These are phyloP conservation scores for Acromyrmex charruanus DNA, from an alignment of 1,140 invertebrate genomes.

Conservation along the genomic window DNA sequence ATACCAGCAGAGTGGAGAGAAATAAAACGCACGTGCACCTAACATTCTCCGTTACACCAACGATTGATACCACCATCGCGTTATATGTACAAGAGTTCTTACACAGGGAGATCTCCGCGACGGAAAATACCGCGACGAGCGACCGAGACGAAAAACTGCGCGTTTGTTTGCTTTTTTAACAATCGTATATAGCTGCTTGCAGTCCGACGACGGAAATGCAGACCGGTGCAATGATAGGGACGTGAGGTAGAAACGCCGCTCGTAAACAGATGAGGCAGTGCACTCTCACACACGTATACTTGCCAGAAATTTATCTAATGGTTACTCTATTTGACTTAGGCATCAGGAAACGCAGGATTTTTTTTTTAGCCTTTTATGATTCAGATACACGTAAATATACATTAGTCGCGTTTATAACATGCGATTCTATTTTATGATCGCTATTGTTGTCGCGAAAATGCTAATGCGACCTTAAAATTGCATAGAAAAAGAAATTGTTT, in stretches of 20 bases:
- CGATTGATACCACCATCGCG: neutral
- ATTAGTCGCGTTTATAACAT: neutral
- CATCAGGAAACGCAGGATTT: conserved; percentile 15
- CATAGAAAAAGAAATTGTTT: conserved; percentile 42
- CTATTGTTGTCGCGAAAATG: conserved; percentile 11
- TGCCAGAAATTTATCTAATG: conserved; percentile 1
- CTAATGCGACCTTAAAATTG: neutral
- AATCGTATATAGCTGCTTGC: neutral
- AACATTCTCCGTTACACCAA: neutral
- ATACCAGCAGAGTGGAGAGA: conserved; percentile 6
- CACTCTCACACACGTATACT: neutral
- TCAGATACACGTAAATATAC: neutral
- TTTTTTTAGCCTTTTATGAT: conserved; percentile 25
- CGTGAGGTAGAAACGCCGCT: conserved; percentile 13
- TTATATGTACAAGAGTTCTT: conserved; percentile 30
- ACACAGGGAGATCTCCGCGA: neutral
- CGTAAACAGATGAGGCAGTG: neutral
- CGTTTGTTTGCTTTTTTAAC: conserved; percentile 33
- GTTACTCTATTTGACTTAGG: conserved; percentile 11
- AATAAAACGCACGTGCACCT: conserved; percentile 42
- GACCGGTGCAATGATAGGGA: neutral
- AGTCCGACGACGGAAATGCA: conserved; percentile 9
- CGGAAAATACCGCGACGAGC: neutral
- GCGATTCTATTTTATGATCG: conserved; percentile 26
- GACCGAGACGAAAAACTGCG: conserved; percentile 7